A percentile compares a stretch with the other conserved stretches of the same genome.
These are phyloP conservation scores for Halcyon smyrnensis DNA, from an alignment of 2,797 vertebrate species.

Conservation along the genomic window DNA sequence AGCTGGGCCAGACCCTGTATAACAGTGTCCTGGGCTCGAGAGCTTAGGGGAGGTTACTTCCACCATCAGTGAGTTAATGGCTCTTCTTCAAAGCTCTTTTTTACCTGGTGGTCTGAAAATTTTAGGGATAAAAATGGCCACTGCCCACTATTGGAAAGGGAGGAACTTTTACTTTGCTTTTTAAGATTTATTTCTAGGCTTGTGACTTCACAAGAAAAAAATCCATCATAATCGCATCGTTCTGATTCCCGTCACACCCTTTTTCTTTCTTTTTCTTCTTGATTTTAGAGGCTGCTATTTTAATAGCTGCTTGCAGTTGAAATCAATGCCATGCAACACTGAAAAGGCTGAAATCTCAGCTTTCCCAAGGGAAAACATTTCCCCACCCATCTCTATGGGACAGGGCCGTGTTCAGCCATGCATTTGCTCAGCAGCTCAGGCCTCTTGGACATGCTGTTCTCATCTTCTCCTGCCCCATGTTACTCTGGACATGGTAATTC, in stretches of 20 bases:
- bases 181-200: neutral
- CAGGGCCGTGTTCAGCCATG: neutral
- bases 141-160: neutral
- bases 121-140: neutral
- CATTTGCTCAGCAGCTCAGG: neutral
- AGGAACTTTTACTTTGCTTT: neutral
- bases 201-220: neutral
- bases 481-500: neutral
- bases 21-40: neutral
- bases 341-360: neutral
- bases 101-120: neutral
- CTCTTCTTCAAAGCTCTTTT: neutral
- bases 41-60: neutral
- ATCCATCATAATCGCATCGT: accelerated
- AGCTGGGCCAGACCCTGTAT: neutral
- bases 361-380: conserved; percentile 1
- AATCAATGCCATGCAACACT: neutral
- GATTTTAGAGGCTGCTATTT: conserved; percentile 19
- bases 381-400: neutral
- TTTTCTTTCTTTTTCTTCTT: conserved; percentile 18
- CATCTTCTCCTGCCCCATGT: neutral
- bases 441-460: neutral
- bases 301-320: neutral
- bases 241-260: neutral
- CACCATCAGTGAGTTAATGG: neutral